These are phyloP conservation scores for Acholoe squamosa DNA, from an alignment of 2,888 invertebrate genomes.

Conservation along the genomic window DNA sequence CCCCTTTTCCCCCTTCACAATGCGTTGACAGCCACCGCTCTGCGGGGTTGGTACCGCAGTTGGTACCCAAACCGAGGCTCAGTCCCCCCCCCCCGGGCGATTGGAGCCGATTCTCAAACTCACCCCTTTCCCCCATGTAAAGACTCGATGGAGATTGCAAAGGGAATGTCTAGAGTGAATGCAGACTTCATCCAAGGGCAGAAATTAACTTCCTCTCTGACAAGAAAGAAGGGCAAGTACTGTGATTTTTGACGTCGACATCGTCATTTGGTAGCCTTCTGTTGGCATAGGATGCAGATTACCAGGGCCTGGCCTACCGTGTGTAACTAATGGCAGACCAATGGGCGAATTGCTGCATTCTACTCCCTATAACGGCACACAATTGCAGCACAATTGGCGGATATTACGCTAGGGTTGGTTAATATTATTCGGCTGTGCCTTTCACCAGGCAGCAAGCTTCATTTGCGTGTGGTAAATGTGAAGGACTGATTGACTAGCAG, in stretches of 20 bases:
- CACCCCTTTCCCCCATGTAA: neutral
- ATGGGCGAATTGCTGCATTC: conserved; percentile 1
- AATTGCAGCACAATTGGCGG: neutral
- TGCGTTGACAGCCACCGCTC: neutral
- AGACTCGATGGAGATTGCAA: neutral
- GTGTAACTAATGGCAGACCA: neutral
- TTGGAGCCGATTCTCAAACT: neutral
- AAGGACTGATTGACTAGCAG: neutral
- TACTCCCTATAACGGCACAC: neutral
- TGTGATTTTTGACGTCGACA: neutral
- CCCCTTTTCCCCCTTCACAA: too few relatives aligned
- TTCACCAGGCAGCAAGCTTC: neutral
- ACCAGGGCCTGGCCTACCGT: too few relatives aligned
- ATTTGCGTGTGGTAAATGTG: neutral
- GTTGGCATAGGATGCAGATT: neutral
- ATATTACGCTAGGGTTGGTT: neutral
- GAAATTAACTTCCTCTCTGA: neutral
- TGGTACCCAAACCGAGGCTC: too few relatives aligned
- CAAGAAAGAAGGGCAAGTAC: neutral
- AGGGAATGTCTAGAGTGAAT: neutral
- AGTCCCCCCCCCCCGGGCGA: neutral
- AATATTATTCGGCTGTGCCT: neutral
- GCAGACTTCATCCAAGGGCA: neutral
- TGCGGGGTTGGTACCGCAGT: too few relatives aligned
- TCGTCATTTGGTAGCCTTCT: neutral